These are phyloP conservation scores for Brachyalestes nurse DNA, from an alignment of 2,797 vertebrate genomes.

Conservation along the genomic window DNA sequence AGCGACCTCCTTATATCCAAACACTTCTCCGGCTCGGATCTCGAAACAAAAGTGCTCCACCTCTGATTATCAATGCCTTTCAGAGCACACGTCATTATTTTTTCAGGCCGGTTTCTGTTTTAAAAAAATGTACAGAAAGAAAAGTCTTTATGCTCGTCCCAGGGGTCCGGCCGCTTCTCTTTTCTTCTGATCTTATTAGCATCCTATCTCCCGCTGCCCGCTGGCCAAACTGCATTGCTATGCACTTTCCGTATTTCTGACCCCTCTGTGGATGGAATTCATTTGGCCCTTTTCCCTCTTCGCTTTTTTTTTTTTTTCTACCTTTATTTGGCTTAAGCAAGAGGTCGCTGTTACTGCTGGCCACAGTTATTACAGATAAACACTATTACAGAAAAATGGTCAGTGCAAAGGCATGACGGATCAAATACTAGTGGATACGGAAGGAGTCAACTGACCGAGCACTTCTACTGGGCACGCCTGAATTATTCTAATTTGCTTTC, in stretches of 20 bases:
- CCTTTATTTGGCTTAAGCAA: constrained; percentile 68
- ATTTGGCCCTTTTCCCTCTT: constrained; percentile 77
- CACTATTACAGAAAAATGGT: constrained; percentile 75
- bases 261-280: constrained; percentile 90
- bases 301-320: constrained; percentile 56
- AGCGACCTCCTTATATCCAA: constrained; percentile 49
- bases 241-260: constrained; percentile 93
- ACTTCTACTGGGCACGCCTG: constrained; percentile 21
- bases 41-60: constrained; percentile 75
- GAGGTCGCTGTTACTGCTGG: constrained; percentile 67
- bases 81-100: constrained; percentile 90
- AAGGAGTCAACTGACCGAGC: constrained; percentile 38
- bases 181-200: constrained; percentile 94
- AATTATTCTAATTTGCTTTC: constrained; percentile 13
- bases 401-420: constrained; percentile 57
- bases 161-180: constrained; percentile 84
- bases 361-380: constrained; percentile 77
- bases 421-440: constrained; percentile 45
- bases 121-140: constrained; percentile 81
- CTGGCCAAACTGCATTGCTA: constrained; percentile 90
- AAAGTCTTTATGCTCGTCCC: constrained; percentile 87
- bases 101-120: constrained; percentile 89
- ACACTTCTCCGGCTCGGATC: constrained; percentile 66
- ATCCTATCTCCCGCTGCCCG: constrained; percentile 87
- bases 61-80: constrained; percentile 92